A percentile compares a stretch with the other conserved stretches of the same genome.
Conservation (phyloP, 2,888 invertebrate genomes). For the Sthenelais limicola region DNA sequence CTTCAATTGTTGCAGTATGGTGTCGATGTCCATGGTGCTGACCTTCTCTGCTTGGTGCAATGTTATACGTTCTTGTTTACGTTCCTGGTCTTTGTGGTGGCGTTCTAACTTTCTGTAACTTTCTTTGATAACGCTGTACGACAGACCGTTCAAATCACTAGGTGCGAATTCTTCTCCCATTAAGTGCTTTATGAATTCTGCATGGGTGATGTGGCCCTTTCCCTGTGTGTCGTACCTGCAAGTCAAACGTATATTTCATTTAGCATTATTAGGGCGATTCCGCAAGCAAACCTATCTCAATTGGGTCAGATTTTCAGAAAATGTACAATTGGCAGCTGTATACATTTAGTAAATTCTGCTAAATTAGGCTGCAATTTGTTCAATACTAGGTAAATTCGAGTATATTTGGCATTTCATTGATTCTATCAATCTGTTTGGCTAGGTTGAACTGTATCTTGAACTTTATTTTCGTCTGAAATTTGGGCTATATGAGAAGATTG, state of each 20-base stretch:
- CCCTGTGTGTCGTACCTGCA: slow-evolving; percentile 63
- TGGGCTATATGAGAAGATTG: no score
- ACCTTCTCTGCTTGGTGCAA: slow-evolving; percentile 62
- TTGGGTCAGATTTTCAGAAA: no score
- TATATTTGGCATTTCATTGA: no score
- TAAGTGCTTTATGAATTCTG: slow-evolving; percentile 63
- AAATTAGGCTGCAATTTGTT: no score
- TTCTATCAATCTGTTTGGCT: no score
- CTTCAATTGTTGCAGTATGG: slow-evolving; percentile 64
- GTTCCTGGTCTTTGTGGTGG: slow-evolving; percentile 61
- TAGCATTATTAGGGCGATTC: neutral
- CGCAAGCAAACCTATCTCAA: no score
- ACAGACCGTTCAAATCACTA: slow-evolving; percentile 63
- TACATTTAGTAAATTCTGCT: no score
- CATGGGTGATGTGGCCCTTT: slow-evolving; percentile 62
- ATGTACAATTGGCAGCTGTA: no score
- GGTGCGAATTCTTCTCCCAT: slow-evolving; percentile 65
- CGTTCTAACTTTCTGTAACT: slow-evolving; percentile 60
- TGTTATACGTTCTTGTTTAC: slow-evolving; percentile 64
- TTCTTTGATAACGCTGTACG: slow-evolving; percentile 60
- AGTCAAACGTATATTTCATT: neutral
- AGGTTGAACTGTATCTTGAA: no score
- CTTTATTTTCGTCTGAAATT: no score
- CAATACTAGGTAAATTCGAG: no score
- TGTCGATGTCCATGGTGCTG: slow-evolving; percentile 59